These are phyloP conservation scores for Drosophila mimica DNA, from an alignment of 2,888 invertebrate species.

Conservation along the genomic window DNA sequence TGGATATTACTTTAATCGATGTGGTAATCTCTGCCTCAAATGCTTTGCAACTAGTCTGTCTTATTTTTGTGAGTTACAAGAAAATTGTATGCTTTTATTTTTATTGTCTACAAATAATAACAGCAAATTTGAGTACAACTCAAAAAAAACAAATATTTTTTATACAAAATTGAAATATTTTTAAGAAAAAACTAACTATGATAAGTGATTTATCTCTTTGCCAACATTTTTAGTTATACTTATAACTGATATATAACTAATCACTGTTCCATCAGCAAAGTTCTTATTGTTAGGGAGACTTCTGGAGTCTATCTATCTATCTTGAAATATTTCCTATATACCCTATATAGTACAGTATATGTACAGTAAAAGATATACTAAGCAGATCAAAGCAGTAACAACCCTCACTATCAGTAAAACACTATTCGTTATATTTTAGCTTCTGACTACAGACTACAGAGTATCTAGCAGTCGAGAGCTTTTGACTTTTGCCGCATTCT, in stretches of 20 bases:
- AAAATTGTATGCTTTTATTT: too few species aligned
- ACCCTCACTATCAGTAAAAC: not conserved
- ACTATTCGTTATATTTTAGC: fast-evolving
- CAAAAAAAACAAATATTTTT: not conserved
- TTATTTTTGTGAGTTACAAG: not conserved
- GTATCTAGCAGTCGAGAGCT: not conserved
- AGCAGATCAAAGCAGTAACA: not conserved
- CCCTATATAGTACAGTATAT: too few species aligned
- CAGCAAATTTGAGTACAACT: too few species aligned
- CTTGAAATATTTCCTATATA: not conserved
- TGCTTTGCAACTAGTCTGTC: not conserved
- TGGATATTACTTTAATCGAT: constrained; percentile 14
- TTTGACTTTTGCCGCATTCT: not conserved
- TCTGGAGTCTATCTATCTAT: not conserved
- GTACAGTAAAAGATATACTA: not conserved
- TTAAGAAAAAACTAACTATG: not conserved
- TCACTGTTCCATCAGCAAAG: not conserved
- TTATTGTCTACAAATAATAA: too few species aligned
- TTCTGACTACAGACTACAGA: not conserved
- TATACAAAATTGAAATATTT: not conserved
- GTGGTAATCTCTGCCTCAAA: constrained; percentile 1
- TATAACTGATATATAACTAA: not conserved
- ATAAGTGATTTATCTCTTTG: not conserved
- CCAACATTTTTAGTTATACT: not conserved
- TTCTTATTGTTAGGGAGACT: not conserved